phyloP scores from a whole-genome alignment of 2,113 vertebrate species.

The Plecturocebus donacophilus region DNA sequence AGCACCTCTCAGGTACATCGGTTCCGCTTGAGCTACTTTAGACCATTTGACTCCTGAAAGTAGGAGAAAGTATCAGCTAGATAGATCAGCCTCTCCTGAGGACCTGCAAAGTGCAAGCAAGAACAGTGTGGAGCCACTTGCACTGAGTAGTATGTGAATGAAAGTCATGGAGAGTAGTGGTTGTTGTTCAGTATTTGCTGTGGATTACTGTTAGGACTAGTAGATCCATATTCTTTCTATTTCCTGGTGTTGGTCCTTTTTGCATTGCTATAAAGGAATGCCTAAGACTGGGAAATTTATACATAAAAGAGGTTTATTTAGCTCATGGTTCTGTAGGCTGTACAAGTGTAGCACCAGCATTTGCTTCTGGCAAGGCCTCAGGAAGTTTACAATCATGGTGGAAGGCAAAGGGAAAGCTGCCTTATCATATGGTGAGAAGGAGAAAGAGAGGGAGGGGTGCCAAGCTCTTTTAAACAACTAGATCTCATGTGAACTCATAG shows the following conservation, averaged over 20 bases:
- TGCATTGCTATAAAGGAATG: too few relatives aligned
- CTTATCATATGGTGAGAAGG: too few relatives aligned
- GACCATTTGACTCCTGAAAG: background rate
- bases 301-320: too few relatives aligned
- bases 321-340: too few relatives aligned
- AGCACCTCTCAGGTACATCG: background rate
- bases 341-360: too few relatives aligned
- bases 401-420: too few relatives aligned
- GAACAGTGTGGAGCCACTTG: background rate
- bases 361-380: too few relatives aligned
- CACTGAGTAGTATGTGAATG: background rate
- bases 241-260: background rate
- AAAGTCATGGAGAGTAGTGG: background rate
- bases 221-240: background rate
- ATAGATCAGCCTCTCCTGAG: background rate
- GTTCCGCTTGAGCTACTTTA: background rate
- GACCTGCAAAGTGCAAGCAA: background rate
- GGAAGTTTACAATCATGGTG: too few relatives aligned
- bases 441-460: too few relatives aligned
- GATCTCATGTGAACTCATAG: too few relatives aligned
- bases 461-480: too few relatives aligned
- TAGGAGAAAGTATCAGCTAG: background rate
- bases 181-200: background rate
- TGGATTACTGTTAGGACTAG: background rate
- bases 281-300: too few relatives aligned